Percentiles rank a stretch among this genome's conserved stretches.
phyloP scores from a whole-genome alignment of 2,888 invertebrate species.

The Eulithis testata region DNA sequence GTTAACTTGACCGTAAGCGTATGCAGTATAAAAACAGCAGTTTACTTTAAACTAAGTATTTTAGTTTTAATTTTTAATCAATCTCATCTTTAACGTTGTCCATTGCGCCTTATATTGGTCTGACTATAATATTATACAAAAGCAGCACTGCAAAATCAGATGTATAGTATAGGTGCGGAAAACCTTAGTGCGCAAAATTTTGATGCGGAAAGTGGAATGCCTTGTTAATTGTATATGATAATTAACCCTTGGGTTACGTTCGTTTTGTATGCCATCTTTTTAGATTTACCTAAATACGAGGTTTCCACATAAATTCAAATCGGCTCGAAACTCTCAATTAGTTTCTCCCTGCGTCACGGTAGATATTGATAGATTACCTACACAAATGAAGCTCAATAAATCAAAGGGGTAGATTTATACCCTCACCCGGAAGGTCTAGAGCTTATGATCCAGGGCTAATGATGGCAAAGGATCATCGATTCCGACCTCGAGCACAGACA shows the following conservation, averaged over 20 bases:
- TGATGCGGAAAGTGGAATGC: too few species aligned
- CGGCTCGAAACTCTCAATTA: too few species aligned
- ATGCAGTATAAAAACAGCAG: background rate
- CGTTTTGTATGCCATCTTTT: too few species aligned
- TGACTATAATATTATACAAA: too few species aligned
- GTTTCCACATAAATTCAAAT: too few species aligned
- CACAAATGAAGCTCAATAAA: conserved; percentile 8
- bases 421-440: conserved; percentile 24
- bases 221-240: too few species aligned
- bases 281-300: too few species aligned
- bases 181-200: too few species aligned
- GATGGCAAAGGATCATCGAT: conserved; percentile 18
- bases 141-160: too few species aligned
- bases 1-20: background rate
- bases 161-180: too few species aligned
- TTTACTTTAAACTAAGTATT: background rate
- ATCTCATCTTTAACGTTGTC: background rate
- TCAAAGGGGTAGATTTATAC: conserved; percentile 26
- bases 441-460: conserved; percentile 29
- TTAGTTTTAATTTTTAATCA: background rate
- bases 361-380: background rate
- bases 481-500: conserved; percentile 14
- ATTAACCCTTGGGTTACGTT: too few species aligned
- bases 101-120: too few species aligned
- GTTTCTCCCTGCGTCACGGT: background rate